These are phyloP conservation scores for Dipodomys merriami DNA, from an alignment of 2,113 vertebrate species.

Conservation along the genomic window DNA sequence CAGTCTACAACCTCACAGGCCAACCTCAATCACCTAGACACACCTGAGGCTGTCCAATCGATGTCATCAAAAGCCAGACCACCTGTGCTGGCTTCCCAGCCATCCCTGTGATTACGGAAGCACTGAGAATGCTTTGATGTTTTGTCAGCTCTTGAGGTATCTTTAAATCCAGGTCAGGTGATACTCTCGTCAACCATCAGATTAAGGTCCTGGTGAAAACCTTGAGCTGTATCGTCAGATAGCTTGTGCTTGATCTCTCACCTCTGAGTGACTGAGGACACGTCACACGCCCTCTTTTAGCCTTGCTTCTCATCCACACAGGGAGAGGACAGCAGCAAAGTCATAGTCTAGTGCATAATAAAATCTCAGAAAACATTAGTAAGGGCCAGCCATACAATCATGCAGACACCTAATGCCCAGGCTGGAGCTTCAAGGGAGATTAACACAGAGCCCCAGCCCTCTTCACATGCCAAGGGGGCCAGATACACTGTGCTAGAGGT, in stretches of 20 bases:
- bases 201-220: background rate
- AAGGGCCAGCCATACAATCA: background rate
- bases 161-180: background rate
- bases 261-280: background rate
- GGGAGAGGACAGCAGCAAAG: background rate
- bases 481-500: too few relatives aligned
- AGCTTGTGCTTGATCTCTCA: background rate
- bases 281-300: background rate
- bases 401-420: background rate
- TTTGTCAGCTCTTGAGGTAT: background rate
- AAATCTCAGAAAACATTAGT: background rate
- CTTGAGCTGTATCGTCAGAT: background rate
- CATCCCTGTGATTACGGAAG: too few relatives aligned
- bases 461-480: background rate
- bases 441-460: background rate
- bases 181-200: background rate
- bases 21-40: background rate
- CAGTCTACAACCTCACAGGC: background rate
- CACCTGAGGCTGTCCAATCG: too few relatives aligned
- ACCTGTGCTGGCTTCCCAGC: background rate
- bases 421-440: background rate
- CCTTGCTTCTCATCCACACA: background rate
- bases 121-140: background rate
- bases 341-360: background rate
- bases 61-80: background rate